phyloP scores from a whole-genome alignment of 2,888 invertebrate genomes.

The Orchesellides sinensis region DNA sequence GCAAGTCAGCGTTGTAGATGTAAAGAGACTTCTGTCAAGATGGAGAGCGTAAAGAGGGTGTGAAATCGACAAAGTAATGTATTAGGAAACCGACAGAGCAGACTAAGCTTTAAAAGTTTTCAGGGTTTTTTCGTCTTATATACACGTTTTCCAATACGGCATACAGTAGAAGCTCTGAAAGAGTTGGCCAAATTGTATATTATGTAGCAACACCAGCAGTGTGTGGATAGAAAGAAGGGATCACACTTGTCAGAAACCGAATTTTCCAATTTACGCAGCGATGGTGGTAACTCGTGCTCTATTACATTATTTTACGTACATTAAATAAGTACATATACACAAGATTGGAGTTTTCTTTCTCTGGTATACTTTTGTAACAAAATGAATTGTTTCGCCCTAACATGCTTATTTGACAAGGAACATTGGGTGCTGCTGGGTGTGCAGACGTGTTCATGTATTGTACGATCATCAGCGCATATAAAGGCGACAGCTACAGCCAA shows the following conservation, averaged over 20 bases:
- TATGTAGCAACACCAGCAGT: slow-evolving; percentile 43
- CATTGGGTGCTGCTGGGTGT: slow-evolving; percentile 41
- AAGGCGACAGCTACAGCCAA: neutral
- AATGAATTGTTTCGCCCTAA: slow-evolving; percentile 2
- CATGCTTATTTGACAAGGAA: slow-evolving; percentile 21
- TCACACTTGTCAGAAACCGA: slow-evolving; percentile 74
- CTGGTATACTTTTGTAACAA: neutral
- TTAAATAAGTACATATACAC: slow-evolving; percentile 18
- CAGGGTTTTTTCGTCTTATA: slow-evolving; percentile 39
- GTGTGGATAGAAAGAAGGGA: slow-evolving; percentile 72
- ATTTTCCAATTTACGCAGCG: slow-evolving; percentile 74
- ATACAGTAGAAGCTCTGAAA: slow-evolving; percentile 3
- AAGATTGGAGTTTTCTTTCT: neutral
- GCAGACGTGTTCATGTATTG: slow-evolving; percentile 61
- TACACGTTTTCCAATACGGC: neutral
- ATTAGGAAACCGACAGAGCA: slow-evolving; percentile 66
- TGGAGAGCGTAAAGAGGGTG: slow-evolving; percentile 67
- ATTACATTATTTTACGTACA: slow-evolving; percentile 22
- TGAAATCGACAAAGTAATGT: slow-evolving; percentile 70
- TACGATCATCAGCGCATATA: slow-evolving; percentile 44
- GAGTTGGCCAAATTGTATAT: neutral
- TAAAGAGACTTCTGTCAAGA: slow-evolving; percentile 67
- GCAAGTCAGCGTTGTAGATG: slow-evolving; percentile 19
- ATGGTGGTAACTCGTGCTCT: slow-evolving; percentile 51
- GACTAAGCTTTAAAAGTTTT: slow-evolving; percentile 51